phyloP scores from a whole-genome alignment of 2,888 invertebrate genomes.

The Camptogramma bilineatum region DNA sequence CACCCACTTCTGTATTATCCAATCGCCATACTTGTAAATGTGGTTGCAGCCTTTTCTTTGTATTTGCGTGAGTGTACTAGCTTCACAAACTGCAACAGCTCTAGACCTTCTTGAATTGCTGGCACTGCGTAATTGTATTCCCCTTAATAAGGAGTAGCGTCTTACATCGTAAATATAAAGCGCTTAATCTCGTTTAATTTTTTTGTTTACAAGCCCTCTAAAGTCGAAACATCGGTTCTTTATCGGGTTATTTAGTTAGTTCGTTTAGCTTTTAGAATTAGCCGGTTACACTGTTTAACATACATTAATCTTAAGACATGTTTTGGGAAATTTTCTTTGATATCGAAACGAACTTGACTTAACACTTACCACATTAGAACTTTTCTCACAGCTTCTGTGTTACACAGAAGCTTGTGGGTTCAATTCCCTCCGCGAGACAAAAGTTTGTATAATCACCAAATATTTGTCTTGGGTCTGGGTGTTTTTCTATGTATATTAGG shows the following conservation, averaged over 20 bases:
- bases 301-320: neutral
- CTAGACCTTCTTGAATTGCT: conserved; percentile 73
- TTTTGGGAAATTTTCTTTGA: neutral
- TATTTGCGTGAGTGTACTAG: neutral
- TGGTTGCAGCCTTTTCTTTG: too few relatives aligned
- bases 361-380: too few relatives aligned
- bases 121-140: conserved; percentile 77
- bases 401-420: too few relatives aligned
- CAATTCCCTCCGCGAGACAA: too few relatives aligned
- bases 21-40: too few relatives aligned
- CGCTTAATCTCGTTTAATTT: conserved; percentile 71
- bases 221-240: conserved; percentile 28
- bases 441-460: too few relatives aligned
- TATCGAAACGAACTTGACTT: neutral
- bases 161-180: conserved; percentile 75
- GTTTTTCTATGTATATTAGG: too few relatives aligned
- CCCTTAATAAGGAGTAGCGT: conserved; percentile 70
- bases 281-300: neutral
- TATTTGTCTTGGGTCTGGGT: too few relatives aligned
- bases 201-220: conserved; percentile 64
- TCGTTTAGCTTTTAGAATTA: conserved; percentile 12
- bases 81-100: neutral
- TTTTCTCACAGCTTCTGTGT: too few relatives aligned
- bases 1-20: too few relatives aligned
- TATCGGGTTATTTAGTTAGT: conserved; percentile 18